These are phyloP conservation scores for Hippocampus zosterae DNA, from an alignment of 2,113 vertebrate genomes.

Conservation along the genomic window DNA sequence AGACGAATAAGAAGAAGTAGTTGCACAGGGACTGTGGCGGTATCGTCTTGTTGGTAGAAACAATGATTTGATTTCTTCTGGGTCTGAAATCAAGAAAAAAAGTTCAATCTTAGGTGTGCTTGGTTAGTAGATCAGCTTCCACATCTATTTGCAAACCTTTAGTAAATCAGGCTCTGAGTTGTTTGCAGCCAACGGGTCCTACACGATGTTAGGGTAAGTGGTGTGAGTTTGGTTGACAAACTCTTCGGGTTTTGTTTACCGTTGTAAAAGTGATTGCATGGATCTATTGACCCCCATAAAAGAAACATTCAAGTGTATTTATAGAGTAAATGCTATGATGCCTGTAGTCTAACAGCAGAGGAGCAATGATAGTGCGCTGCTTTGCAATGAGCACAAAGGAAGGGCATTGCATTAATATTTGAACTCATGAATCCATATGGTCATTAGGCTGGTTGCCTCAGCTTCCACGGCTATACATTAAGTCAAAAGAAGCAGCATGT, in stretches of 20 bases:
- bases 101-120: no score
- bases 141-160: no score
- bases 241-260: background rate
- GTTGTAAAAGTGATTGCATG: background rate
- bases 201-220: background rate
- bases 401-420: conserved; percentile 61
- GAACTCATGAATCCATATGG: conserved; percentile 55
- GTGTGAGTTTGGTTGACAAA: background rate
- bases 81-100: no score
- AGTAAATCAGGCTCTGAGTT: background rate
- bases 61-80: no score
- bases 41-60: no score
- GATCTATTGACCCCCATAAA: background rate
- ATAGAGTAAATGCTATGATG: conserved; percentile 1
- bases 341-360: background rate
- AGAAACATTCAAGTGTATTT: background rate
- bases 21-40: no score
- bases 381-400: conserved; percentile 37
- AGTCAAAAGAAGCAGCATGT: conserved; percentile 69
- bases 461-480: conserved; percentile 75
- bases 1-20: no score
- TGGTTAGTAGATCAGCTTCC: no score
- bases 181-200: background rate
- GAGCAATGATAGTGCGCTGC: conserved; percentile 7
- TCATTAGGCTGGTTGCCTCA: conserved; percentile 66